These are phyloP conservation scores for Geotrypetes seraphini DNA, from an alignment of 2,797 vertebrate species.

Conservation along the genomic window DNA sequence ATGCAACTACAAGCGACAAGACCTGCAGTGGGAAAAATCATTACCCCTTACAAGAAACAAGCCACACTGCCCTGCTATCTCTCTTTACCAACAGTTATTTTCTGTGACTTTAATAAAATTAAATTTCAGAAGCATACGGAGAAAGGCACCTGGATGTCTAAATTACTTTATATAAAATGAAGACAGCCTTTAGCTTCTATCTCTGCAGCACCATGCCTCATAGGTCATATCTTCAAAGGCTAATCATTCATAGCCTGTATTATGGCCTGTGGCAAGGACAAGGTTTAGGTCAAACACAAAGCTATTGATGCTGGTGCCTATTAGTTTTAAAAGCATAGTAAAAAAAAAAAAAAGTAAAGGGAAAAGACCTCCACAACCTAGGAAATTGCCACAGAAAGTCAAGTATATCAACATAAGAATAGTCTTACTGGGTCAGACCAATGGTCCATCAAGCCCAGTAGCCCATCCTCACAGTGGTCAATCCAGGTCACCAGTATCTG, in stretches of 20 bases:
- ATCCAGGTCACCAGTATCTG: too few relatives aligned
- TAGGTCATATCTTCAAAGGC: slow-evolving; percentile 38
- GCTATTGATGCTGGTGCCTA: slow-evolving; percentile 1
- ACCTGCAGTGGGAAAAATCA: slow-evolving; percentile 18
- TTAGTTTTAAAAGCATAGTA: slow-evolving; percentile 15
- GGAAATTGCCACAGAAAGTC: neutral
- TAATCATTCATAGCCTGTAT: slow-evolving; percentile 22
- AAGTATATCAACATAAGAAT: too few relatives aligned
- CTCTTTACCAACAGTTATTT: slow-evolving; percentile 17
- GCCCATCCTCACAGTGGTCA: too few relatives aligned
- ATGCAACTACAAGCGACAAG: slow-evolving; percentile 4
- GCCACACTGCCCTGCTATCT: slow-evolving; percentile 12
- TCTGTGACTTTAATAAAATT: slow-evolving; percentile 9
- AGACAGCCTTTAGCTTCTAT: slow-evolving; percentile 18
- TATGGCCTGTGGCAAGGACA: slow-evolving; percentile 48
- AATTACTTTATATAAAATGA: slow-evolving; percentile 23
- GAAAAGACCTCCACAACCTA: neutral
- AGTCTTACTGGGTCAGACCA: too few relatives aligned
- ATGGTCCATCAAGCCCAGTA: too few relatives aligned
- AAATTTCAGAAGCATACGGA: slow-evolving; percentile 13
- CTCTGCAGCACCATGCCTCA: slow-evolving; percentile 20
- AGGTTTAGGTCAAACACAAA: slow-evolving; percentile 17
- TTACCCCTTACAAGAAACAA: slow-evolving; percentile 18
- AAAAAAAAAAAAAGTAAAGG: slow-evolving; percentile 14
- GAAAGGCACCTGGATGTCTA: slow-evolving; percentile 9